phyloP scores from a whole-genome alignment of 1,140 invertebrate genomes.

The Drosophila simulans region DNA sequence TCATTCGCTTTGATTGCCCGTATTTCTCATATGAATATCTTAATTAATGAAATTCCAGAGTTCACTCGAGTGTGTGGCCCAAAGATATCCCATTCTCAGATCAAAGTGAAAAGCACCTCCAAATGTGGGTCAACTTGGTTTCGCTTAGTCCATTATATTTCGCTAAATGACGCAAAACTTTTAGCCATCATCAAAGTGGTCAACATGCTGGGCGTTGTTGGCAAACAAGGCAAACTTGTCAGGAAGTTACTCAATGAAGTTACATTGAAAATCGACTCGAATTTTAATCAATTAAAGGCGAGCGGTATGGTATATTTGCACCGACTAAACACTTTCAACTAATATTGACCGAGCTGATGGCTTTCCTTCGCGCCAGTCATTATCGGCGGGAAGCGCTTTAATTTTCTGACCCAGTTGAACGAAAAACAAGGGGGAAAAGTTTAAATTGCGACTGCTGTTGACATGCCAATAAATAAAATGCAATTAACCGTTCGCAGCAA shows the following conservation, averaged over 20 bases:
- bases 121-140: neutral
- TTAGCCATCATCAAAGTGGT: neutral
- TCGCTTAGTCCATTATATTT: conserved; percentile 13
- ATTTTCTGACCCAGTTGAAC: conserved; percentile 44
- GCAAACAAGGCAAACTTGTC: neutral
- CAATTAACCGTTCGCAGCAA: conserved; percentile 72
- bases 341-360: conserved; percentile 38
- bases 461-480: conserved; percentile 81
- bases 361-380: conserved; percentile 11
- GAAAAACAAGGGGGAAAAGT: conserved; percentile 11
- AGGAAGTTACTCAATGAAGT: neutral
- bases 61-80: neutral
- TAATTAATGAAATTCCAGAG: conserved; percentile 28
- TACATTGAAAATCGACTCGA: conserved; percentile 42
- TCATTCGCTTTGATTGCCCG: conserved; percentile 1
- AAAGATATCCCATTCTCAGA: neutral
- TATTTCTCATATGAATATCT: conserved; percentile 12
- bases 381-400: conserved; percentile 36
- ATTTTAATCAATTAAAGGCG: conserved; percentile 48
- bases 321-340: conserved; percentile 35
- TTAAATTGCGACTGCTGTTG: conserved; percentile 73
- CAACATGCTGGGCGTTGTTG: conserved; percentile 14
- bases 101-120: neutral
- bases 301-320: conserved; percentile 36
- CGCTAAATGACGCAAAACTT: conserved; percentile 15